Percentiles rank a stretch among this genome's conserved stretches.
Evolutionary conservation across 2,888 invertebrate genomes (phyloP).

Genomic region (Campoplex capitator): DNA sequence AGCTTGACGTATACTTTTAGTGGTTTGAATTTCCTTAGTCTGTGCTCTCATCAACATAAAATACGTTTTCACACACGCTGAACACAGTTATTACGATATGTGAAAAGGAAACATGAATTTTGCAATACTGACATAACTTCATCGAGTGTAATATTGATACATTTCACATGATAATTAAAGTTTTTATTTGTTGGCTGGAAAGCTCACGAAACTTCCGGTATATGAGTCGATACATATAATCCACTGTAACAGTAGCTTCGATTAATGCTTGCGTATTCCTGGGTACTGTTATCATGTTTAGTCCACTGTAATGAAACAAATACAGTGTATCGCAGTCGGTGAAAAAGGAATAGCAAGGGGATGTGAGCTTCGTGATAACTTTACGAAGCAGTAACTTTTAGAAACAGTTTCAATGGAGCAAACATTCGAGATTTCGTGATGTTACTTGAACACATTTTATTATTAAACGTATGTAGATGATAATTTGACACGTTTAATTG

Average conservation of each 20-base stretch:
- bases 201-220: slow-evolving; percentile 6
- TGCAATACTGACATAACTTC: not conserved
- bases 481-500: too few relatives aligned
- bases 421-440: not conserved
- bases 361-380: not conserved
- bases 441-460: too few relatives aligned
- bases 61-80: too few relatives aligned
- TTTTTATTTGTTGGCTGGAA: not conserved
- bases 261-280: slow-evolving; percentile 21
- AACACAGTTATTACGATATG: too few relatives aligned
- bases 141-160: not conserved
- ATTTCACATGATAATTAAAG: not conserved
- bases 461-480: too few relatives aligned
- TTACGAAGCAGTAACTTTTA: not conserved
- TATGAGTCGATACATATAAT: not conserved
- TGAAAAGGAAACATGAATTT: not conserved
- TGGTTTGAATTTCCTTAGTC: too few relatives aligned
- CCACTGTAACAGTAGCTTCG: not conserved
- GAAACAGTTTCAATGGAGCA: not conserved
- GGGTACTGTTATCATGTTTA: slow-evolving; percentile 14
- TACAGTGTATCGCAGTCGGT: not conserved
- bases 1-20: too few relatives aligned
- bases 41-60: too few relatives aligned
- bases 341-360: not conserved
- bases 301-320: not conserved